phyloP scores from a whole-genome alignment of 2,113 vertebrate species.

The Hyla sarda region DNA sequence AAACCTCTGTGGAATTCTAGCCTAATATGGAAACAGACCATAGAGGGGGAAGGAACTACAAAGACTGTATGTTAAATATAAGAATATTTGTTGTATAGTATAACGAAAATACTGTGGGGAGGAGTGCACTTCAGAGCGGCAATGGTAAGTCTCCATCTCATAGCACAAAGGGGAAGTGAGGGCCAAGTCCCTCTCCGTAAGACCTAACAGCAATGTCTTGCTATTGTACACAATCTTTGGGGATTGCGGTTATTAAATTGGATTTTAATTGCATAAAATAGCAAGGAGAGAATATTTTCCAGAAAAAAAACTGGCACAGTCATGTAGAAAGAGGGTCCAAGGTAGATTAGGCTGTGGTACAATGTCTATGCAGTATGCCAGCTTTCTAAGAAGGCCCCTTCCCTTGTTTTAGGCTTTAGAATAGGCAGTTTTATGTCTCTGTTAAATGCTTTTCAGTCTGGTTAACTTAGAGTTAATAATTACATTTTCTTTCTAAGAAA shows the following conservation, averaged over 20 bases:
- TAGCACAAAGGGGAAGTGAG: background rate
- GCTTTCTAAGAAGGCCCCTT: background rate
- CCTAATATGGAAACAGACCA: too few relatives aligned
- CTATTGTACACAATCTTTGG: background rate
- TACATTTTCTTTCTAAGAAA: background rate
- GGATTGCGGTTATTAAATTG: background rate
- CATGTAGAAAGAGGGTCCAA: background rate
- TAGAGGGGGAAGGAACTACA: too few relatives aligned
- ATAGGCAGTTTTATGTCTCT: background rate
- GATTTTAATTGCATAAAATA: constrained; percentile 1
- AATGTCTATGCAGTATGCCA: background rate
- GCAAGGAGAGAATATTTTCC: background rate
- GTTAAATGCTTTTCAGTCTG: background rate
- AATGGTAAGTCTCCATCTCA: background rate
- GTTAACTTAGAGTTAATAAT: background rate
- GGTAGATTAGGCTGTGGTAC: background rate
- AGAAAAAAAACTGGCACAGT: background rate
- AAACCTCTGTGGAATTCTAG: too few relatives aligned
- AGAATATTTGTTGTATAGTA: background rate
- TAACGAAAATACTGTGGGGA: background rate
- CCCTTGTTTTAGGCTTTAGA: background rate
- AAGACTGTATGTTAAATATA: too few relatives aligned
- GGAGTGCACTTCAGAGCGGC: background rate
- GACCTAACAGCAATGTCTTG: background rate
- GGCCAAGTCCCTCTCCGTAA: background rate